Evolutionary conservation across 2,888 invertebrate genomes (phyloP).

Genomic region (Cephus sareptanus): DNA sequence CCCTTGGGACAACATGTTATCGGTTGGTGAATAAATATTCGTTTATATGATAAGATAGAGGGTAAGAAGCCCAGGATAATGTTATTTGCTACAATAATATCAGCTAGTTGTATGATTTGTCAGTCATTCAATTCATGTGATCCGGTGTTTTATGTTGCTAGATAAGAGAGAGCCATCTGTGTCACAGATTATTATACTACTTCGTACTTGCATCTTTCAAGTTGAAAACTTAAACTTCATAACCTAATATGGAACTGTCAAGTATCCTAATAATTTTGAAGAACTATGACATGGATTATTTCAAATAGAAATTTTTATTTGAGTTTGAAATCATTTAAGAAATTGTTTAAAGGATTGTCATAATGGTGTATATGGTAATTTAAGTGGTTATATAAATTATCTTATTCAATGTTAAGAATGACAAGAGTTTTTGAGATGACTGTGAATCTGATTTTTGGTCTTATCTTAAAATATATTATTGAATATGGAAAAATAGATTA

Average conservation of each 20-base stretch:
- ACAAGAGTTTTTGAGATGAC: neutral
- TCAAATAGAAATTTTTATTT: neutral
- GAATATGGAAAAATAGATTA: neutral
- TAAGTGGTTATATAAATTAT: neutral
- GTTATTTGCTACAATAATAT: neutral
- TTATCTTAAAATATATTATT: neutral
- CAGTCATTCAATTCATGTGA: neutral
- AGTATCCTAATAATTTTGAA: neutral
- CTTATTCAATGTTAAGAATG: slow-evolving; percentile 1
- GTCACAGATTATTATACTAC: neutral
- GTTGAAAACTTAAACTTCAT: neutral
- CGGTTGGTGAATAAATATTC: neutral
- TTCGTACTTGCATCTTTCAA: neutral
- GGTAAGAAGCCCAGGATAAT: neutral
- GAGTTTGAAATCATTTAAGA: neutral
- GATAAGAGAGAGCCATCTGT: neutral
- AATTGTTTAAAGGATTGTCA: slow-evolving; percentile 34
- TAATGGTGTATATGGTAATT: slow-evolving; percentile 52
- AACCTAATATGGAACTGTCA: neutral
- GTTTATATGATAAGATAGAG: neutral
- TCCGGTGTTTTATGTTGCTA: neutral
- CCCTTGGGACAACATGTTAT: neutral
- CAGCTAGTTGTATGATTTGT: neutral
- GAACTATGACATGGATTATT: neutral
- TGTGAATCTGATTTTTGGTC: neutral